phyloP scores from a whole-genome alignment of 2,888 invertebrate genomes.

The Malthinus flaveolus region DNA sequence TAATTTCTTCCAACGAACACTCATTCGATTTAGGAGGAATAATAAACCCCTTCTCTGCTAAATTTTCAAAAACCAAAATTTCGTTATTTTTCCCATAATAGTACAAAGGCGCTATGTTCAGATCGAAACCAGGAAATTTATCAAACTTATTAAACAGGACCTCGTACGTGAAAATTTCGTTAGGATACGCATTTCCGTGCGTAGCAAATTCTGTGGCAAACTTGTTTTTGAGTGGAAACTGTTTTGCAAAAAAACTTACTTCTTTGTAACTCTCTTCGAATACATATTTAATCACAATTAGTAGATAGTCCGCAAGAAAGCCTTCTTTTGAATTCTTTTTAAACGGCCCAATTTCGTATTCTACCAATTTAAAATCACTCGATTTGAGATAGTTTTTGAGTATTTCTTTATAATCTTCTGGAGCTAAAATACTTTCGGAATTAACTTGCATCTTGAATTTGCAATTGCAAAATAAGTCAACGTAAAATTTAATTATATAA shows the following conservation, averaged over 20 bases:
- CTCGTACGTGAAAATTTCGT: slow-evolving; percentile 19
- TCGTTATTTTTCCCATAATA: slow-evolving; percentile 44
- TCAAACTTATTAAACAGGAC: slow-evolving; percentile 15
- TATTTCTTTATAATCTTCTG: slow-evolving; percentile 7
- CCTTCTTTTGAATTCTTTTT: slow-evolving; percentile 6
- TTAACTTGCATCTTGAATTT: no score
- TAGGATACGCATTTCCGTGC: slow-evolving; percentile 5
- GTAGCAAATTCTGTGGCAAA: not conserved
- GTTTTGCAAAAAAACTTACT: not conserved
- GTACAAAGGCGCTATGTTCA: slow-evolving; percentile 44
- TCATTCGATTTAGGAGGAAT: slow-evolving; percentile 10
- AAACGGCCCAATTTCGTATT: slow-evolving; percentile 19
- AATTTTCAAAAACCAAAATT: slow-evolving; percentile 50
- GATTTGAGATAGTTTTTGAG: slow-evolving; percentile 9
- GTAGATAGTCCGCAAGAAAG: not conserved
- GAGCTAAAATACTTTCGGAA: not conserved
- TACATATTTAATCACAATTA: not conserved
- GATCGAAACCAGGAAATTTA: slow-evolving; percentile 3
- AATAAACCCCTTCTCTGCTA: slow-evolving; percentile 38
- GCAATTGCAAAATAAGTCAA: no score
- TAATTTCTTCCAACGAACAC: slow-evolving; percentile 33
- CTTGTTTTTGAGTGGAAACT: not conserved
- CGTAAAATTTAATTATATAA: no score
- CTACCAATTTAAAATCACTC: slow-evolving; percentile 26
- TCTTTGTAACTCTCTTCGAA: not conserved